Evolutionary conservation across 2,113 vertebrate species (phyloP), one percentile per base, ranked within the genome.

Genomic region (Ovibos moschatus): DNA sequence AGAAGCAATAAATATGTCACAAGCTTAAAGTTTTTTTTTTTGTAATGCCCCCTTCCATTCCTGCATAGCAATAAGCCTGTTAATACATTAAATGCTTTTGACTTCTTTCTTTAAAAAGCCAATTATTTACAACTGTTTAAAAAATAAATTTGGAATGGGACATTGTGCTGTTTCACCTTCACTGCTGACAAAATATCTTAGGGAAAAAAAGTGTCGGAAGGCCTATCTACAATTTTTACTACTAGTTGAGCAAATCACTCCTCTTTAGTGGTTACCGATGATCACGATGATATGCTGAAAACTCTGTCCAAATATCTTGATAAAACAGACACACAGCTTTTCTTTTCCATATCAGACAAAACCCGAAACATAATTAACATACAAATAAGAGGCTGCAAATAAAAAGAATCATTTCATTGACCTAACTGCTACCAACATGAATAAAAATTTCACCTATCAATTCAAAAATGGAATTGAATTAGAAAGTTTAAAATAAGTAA

Each of bases 61-160:
- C 99, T 99, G 99, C 99, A 99, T 99, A 99, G 99, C 99, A 98
- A 98, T 98, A 98, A 98, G 98, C 98, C 98, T 98, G 97, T 98
- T 98, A 98, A 98, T 98, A 98, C 98, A 98, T 96, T 97, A 97
- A 96, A 96, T 94, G 95, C 93, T 98, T 98, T 98, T 98, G 97
- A 97, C 98, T 98, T 97, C 89, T 98, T 97, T 97, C 97, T 97
- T 98, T 98, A 99, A 98, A 98, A 99, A 21, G 98, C 98, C 99
- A 99, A 99, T 99, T 98, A 99, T 98, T 98, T 99, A 99, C 99
- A 99, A 67, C 74, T 98, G 98, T 94, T 76, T 96, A 94, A 98
- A 98, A 98, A 98, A 95, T 88, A 98, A 98, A 97, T 98, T 98
- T 98, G 98, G 98, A 99, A 98, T 98, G 98, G 98, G 98, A 99